Conservation (phyloP, 1,140 invertebrate genomes). For the Charaxes varanes region DNA sequence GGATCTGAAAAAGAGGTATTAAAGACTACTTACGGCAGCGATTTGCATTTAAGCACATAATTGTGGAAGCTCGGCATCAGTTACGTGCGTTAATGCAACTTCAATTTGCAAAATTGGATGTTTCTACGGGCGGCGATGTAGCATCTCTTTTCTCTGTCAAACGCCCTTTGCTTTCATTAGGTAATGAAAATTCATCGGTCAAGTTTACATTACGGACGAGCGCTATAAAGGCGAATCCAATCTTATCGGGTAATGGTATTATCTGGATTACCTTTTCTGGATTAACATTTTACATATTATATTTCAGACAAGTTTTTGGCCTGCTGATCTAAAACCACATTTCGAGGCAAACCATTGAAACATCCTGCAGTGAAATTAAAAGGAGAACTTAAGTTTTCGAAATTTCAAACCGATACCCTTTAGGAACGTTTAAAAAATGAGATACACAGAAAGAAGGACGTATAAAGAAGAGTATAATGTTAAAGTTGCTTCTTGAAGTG, state of each 20-base stretch:
- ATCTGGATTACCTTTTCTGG: conserved; percentile 20
- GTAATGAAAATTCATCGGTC: conserved; percentile 37
- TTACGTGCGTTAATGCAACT: conserved; percentile 36
- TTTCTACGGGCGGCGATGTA: conserved; percentile 28
- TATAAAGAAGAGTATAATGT: no score
- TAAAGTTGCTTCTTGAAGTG: no score
- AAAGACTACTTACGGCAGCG: conserved; percentile 35
- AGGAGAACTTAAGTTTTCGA: no score
- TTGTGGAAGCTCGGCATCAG: conserved; percentile 33
- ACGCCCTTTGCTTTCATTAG: conserved; percentile 37
- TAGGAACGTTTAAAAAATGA: no score
- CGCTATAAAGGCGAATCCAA: conserved; percentile 28
- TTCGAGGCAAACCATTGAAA: no score
- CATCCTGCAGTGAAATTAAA: no score
- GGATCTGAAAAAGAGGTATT: conserved; percentile 32
- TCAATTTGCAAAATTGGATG: conserved; percentile 53
- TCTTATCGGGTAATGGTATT: conserved; percentile 28
- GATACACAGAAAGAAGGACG: no score
- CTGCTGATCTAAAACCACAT: no score
- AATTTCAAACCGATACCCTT: no score
- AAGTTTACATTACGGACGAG: conserved; percentile 28
- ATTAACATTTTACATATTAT: conserved; percentile 2
- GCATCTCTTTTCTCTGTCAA: conserved; percentile 35
- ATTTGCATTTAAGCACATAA: conserved; percentile 50
- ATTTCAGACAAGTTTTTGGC: no score